These are phyloP conservation scores for Caenorhabditis auriculariae DNA, from an alignment of 2,888 invertebrate species.

Conservation along the genomic window DNA sequence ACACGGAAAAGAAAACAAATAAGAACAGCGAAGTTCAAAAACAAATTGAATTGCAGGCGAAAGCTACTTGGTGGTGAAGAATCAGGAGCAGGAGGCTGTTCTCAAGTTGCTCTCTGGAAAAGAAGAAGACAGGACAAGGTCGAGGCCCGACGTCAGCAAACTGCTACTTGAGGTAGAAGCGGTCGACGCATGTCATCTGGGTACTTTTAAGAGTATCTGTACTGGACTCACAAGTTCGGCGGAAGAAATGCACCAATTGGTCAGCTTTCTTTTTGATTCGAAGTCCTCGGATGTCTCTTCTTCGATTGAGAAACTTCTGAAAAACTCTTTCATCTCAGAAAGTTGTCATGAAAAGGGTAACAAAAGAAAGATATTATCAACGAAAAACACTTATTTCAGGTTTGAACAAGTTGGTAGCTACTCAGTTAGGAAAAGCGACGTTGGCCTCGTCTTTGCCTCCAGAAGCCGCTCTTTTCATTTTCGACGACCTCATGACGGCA, in stretches of 20 bases:
- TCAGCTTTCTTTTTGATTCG: neutral
- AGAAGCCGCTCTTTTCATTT: conserved; percentile 84
- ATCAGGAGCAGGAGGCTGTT: conserved; percentile 17
- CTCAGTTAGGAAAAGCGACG: conserved; percentile 87
- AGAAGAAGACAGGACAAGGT: conserved; percentile 12
- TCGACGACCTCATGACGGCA: conserved; percentile 85
- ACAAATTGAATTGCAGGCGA: conserved; percentile 21
- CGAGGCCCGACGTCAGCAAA: conserved; percentile 7
- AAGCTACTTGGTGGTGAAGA: conserved; percentile 19
- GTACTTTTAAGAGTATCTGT: neutral
- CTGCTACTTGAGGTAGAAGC: conserved; percentile 16
- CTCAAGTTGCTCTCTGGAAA: conserved; percentile 9
- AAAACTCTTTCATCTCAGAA: conserved; percentile 12
- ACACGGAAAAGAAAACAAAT: neutral
- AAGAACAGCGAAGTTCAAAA: neutral
- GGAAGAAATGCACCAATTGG: neutral
- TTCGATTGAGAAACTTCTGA: conserved; percentile 7
- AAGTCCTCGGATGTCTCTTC: conserved; percentile 3
- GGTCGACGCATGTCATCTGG: no score
- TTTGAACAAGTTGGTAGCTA: conserved; percentile 68
- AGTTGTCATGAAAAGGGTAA: conserved; percentile 3
- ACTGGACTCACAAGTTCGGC: neutral
- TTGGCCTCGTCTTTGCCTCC: conserved; percentile 90
- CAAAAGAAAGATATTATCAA: neutral
- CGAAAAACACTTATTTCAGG: neutral